Conservation (phyloP, 2,797 vertebrate genomes). For the Arrhamphus sclerolepis region DNA sequence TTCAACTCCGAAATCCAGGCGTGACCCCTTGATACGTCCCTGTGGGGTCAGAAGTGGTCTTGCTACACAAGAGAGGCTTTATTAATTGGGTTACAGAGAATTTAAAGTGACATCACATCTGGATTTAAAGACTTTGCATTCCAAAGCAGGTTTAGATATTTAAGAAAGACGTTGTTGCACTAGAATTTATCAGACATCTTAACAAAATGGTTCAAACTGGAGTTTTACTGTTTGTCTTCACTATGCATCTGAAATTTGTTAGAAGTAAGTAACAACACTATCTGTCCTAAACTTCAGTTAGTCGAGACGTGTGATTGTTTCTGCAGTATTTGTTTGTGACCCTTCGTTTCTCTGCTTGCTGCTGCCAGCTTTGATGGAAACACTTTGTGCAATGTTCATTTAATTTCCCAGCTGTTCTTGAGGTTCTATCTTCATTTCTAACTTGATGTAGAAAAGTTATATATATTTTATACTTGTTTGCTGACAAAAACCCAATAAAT, state of each 20-base stretch:
- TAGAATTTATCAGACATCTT: background rate
- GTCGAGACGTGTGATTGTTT: slow-evolving; percentile 6
- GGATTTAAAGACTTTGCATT: background rate
- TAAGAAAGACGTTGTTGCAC: background rate
- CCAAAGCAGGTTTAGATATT: background rate
- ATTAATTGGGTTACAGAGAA: no score
- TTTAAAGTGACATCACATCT: background rate
- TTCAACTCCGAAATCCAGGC: no score
- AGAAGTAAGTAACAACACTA: background rate
- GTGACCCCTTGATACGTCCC: no score
- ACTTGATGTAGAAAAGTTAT: slow-evolving; percentile 74
- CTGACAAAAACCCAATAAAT: slow-evolving; percentile 79
- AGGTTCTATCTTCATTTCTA: slow-evolving; percentile 61
- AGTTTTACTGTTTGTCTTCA: background rate
- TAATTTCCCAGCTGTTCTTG: slow-evolving; percentile 66
- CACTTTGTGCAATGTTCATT: slow-evolving; percentile 66
- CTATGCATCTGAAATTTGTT: background rate
- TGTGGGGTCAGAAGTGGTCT: no score
- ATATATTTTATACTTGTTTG: slow-evolving; percentile 83
- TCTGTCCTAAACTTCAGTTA: slow-evolving; percentile 21
- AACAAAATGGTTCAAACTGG: background rate
- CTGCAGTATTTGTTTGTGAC: slow-evolving; percentile 24
- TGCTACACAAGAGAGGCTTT: no score
- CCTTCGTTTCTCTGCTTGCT: no score
- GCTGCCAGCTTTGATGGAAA: no score